A percentile compares a stretch with the other conserved stretches of the same genome.
These are phyloP conservation scores for Steinernema hermaphroditum DNA, from an alignment of 2,888 invertebrate genomes.

Conservation along the genomic window DNA sequence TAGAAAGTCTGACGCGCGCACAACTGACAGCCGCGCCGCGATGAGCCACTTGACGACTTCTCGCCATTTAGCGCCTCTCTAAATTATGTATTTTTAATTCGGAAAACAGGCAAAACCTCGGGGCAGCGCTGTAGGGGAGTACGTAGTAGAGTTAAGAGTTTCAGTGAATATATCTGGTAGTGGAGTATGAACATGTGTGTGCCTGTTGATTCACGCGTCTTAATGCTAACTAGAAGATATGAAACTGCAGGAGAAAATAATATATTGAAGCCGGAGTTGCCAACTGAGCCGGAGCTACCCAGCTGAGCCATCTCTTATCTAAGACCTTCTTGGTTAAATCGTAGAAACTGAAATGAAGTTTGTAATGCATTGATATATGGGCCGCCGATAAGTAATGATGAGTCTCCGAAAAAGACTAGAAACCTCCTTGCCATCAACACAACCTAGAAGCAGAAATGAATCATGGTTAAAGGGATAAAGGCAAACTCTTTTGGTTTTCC, in stretches of 20 bases:
- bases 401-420: too few species aligned
- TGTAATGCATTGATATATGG: too few species aligned
- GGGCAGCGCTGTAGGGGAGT: too few species aligned
- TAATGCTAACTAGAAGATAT: not conserved
- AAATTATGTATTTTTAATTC: slow-evolving; percentile 18
- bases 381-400: too few species aligned
- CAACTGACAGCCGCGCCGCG: slow-evolving; percentile 1
- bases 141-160: not conserved
- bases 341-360: too few species aligned
- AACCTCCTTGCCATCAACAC: too few species aligned
- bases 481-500: too few species aligned
- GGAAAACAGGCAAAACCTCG: not conserved
- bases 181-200: not conserved
- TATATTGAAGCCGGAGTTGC: not conserved
- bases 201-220: not conserved
- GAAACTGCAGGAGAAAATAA: not conserved
- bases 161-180: not conserved
- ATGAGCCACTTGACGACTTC: slow-evolving; percentile 11
- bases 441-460: too few species aligned
- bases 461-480: too few species aligned
- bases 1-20: not conserved
- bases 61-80: not conserved
- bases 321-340: too few species aligned
- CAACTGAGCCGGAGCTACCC: not conserved
- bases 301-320: too few species aligned